Evolutionary conservation across 1,140 invertebrate species (phyloP).

Genomic region (Drosophila guanche): DNA sequence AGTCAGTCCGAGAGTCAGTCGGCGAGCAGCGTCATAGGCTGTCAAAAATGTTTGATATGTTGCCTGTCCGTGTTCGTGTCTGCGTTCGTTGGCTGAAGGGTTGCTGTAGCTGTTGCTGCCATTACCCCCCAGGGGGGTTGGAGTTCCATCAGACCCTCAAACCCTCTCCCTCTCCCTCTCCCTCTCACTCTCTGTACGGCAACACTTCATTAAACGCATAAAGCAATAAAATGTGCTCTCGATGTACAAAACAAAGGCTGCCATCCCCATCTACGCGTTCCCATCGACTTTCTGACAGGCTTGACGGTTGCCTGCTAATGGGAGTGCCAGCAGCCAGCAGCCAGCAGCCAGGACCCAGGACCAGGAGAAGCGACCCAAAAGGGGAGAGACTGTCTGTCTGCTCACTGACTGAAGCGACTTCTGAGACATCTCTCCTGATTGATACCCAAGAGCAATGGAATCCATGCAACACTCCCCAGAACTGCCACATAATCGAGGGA

Average conservation of each 20-base stretch:
- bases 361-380: not conserved
- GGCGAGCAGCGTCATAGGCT: conserved; percentile 46
- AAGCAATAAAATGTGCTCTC: conserved; percentile 76
- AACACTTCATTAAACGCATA: conserved; percentile 82
- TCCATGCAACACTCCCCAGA: no score
- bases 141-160: not conserved
- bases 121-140: conserved; percentile 21
- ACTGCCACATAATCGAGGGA: no score
- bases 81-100: conserved; percentile 52
- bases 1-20: conserved; percentile 17
- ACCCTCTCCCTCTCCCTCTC: not conserved
- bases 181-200: conserved; percentile 4
- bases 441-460: conserved; percentile 4
- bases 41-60: conserved; percentile 78
- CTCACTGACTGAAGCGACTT: no score
- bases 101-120: conserved; percentile 35
- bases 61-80: conserved; percentile 4
- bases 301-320: conserved; percentile 68
- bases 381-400: not conserved
- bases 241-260: conserved; percentile 59
- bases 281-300: conserved; percentile 64
- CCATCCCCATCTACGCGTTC: conserved; percentile 9
- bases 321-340: conserved; percentile 18
- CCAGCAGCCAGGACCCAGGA: not conserved
- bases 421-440: conserved; percentile 3